Base-by-base conservation (phyloP, 2,888 invertebrate genomes). In the Platerodrilus igneus region DNA sequence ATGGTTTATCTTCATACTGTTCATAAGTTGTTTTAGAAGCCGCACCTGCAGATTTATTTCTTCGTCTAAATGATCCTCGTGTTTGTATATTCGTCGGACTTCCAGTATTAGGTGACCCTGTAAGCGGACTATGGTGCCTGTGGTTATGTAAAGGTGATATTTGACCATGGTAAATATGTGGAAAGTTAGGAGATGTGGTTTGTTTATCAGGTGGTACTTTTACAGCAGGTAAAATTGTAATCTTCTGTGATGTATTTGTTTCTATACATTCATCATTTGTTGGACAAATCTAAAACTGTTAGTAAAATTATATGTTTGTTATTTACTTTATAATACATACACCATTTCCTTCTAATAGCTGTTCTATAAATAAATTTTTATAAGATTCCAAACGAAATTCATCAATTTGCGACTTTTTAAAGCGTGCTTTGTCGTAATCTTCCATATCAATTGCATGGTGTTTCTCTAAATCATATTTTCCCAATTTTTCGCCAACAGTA, bases 381-480 rank as follows among this genome's bases (percentile, higher is more conserved):
- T 89, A 86, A 1, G 88, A 79, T 32, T 84, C 79, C 9, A 77
- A 72, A 27, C 90, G 73, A 37, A 87, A 91, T 54, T 88, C 84
- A 54, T 93, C 86, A 58, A 93, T 91, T 67, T 93, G 84, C 42
- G 84, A 83, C 57, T 95, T 86, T 68, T 94, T 91, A 36, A 85
- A 72, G 45, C 88, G 79, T 0, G 95, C 95, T 45, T 86, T 80
- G 57, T 93, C 92, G 61, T 91, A 95, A 69, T 95, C 93, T 59
- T 95, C 95, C 37, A 85, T 75, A 22, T 88, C 88, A 2, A 94
- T 92, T 0, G 95, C 94, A 38, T 91, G 90, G 15, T 89, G 76
- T 61, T 96, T 95, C 56, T 94, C 89, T 35, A 94, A 73, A 45
- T 94, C 82, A 71, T 91, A 89, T 50, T 93, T 85, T 0, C 93